Evolutionary conservation across 35 echinoderm and acorn worm genomes (phyloP).

Genomic region (Anneissia japonica): DNA sequence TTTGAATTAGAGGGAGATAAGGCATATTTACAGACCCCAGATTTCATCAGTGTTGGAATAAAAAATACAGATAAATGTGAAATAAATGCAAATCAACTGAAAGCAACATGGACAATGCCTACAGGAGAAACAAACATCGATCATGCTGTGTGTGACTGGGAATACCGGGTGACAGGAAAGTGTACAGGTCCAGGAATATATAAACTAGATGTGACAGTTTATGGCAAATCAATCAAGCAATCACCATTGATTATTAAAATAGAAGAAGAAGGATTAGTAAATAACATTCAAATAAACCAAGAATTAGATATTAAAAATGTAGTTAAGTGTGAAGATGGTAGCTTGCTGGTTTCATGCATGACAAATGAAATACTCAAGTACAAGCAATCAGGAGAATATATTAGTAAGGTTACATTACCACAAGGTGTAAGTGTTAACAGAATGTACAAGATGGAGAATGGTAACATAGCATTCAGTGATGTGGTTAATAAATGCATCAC

Average conservation of each 20-base stretch:
- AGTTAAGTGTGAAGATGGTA: neutral
- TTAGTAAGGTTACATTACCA: neutral
- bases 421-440: neutral
- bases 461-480: neutral
- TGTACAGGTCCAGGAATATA: neutral
- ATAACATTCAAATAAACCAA: neutral
- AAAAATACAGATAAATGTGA: neutral
- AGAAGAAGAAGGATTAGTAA: neutral
- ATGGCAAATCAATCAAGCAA: neutral
- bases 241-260: neutral
- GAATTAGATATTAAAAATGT: neutral
- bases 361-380: neutral
- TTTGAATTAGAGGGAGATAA: neutral
- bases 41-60: neutral
- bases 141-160: neutral
- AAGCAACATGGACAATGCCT: neutral
- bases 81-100: neutral
- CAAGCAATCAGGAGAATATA: neutral
- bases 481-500: too few relatives aligned
- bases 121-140: neutral
- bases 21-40: neutral
- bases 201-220: neutral
- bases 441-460: neutral
- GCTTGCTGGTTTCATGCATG: neutral
- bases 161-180: neutral